A percentile compares a stretch with the other conserved stretches of the same genome.
Conservation (phyloP, 2,888 invertebrate genomes). For the Rhogogaster chlorosoma region DNA sequence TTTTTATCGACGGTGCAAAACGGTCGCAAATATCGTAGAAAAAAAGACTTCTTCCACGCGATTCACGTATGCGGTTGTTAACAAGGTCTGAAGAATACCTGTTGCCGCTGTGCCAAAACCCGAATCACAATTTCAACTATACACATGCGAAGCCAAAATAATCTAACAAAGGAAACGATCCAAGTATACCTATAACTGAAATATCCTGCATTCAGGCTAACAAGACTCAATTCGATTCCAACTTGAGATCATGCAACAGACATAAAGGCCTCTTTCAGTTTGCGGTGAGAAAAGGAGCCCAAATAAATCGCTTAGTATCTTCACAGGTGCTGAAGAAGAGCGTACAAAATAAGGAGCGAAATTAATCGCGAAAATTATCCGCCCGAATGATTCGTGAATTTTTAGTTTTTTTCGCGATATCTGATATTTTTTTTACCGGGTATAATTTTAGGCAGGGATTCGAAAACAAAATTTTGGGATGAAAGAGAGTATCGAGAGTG, state of each 20-base stretch:
- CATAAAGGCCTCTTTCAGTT: background rate
- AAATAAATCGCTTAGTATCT: background rate
- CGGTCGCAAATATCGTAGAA: background rate
- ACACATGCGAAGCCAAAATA: background rate
- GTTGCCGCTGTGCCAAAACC: background rate
- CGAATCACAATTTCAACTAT: background rate
- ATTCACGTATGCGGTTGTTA: background rate
- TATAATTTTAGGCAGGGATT: conserved; percentile 53
- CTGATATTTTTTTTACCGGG: conserved; percentile 4
- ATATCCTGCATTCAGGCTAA: background rate
- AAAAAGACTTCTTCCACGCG: background rate
- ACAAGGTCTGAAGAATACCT: background rate
- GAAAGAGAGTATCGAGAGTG: conserved; percentile 12
- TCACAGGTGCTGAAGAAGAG: background rate
- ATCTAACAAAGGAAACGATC: background rate
- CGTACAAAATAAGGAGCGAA: too few species aligned
- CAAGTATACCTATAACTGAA: too few species aligned
- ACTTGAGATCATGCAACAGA: background rate
- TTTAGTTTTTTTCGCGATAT: too few species aligned
- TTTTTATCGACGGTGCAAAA: background rate
- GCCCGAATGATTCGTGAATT: too few species aligned
- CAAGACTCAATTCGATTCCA: background rate
- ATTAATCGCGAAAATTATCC: too few species aligned
- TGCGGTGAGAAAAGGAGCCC: background rate
- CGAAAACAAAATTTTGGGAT: conserved; percentile 40